Evolutionary conservation across 35 echinoderm and acorn worm genomes (phyloP), one percentile per base, ranked within the genome.

Genomic region (Eucidaris tribuloides): DNA sequence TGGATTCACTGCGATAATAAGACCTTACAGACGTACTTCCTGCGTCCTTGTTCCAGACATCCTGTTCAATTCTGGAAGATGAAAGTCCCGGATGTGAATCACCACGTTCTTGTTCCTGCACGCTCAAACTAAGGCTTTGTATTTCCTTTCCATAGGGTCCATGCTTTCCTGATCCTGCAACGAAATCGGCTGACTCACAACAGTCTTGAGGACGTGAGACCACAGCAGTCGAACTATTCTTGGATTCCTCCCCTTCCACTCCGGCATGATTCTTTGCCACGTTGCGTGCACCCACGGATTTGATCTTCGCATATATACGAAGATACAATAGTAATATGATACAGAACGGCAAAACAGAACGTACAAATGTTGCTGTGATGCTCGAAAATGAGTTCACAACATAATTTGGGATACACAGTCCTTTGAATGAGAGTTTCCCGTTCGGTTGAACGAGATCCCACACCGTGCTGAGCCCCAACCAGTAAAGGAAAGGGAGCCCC

Each of bases 381-480:
- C 64, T 68, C 15, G 64, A 34, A 34, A 33, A 30, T 7, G 38
- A 30, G 38, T 68, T 30, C 38, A 27, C 3, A 30, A 15, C 64
- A 18, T 68, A 68, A n/a, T n/a, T n/a, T n/a, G n/a, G n/a, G n/a
- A n/a, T n/a, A n/a, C n/a, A n/a, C n/a, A n/a, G n/a, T n/a, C n/a
- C n/a, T n/a, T n/a, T n/a, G 30, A 18, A 5, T 68, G 24, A 5
- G 35, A 68, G 30, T 27, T 7, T 6, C 15, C 7, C n/a, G 30
- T 32, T 3, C 38, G 64, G 64, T 68, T 38, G 4, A 9, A 68
- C 64, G 28, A 68, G 9, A 35, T 68, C 31, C 64, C 64, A 68
- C 4, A 68, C 38, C 35, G 64, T 68, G 25, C 33, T 83, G 19
- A 83, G 42, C 24, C 36, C 20, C 33, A 83, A 5, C 81, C 81